A percentile compares a stretch with the other conserved stretches of the same genome.
Evolutionary conservation across 2,113 vertebrate species (phyloP).

Genomic region (Bagarius yarrelli): DNA sequence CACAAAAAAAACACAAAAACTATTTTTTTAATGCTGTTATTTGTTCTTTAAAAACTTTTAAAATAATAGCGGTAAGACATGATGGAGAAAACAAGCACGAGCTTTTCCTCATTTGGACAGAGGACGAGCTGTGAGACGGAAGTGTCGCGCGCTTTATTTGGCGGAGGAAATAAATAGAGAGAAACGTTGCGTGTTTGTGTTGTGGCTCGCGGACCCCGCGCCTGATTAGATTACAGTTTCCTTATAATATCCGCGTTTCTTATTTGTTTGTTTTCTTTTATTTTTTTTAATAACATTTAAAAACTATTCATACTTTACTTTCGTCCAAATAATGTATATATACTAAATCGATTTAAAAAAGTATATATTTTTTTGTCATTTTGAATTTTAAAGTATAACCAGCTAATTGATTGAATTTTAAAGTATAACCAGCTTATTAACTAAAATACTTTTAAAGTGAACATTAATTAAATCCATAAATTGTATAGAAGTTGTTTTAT

Average conservation of each 20-base stretch:
- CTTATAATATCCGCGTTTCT: neutral
- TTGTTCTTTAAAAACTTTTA: neutral
- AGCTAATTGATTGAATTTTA: neutral
- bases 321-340: too few relatives aligned
- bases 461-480: neutral
- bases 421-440: too few relatives aligned
- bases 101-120: conserved; percentile 20
- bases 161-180: conserved; percentile 9
- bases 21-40: neutral
- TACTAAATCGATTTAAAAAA: too few relatives aligned
- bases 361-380: neutral
- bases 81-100: neutral
- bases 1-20: neutral
- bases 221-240: neutral
- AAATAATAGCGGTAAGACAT: neutral
- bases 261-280: neutral
- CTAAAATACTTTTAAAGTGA: neutral
- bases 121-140: conserved; percentile 35
- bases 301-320: neutral
- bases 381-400: neutral
- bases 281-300: neutral
- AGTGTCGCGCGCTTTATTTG: conserved; percentile 36
- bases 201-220: neutral
- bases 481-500: neutral
- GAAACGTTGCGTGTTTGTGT: neutral